Conservation (phyloP, 2,797 vertebrate species). For the Cyprinella venusta region DNA sequence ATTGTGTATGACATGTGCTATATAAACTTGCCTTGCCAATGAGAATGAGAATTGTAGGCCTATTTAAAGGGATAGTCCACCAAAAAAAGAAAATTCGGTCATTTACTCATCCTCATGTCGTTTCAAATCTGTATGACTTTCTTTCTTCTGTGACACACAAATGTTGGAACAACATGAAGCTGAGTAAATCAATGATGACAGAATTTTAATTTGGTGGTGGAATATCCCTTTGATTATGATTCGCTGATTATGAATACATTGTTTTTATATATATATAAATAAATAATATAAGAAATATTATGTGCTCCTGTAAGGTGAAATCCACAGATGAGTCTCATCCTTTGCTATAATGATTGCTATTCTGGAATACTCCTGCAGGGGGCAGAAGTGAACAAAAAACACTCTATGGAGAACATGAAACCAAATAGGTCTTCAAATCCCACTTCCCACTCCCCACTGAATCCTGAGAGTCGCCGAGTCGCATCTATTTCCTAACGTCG, state of each 20-base stretch:
- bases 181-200: not conserved
- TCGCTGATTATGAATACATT: not conserved
- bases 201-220: not conserved
- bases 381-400: constrained; percentile 15
- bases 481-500: too few relatives aligned
- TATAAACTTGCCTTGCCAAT: too few relatives aligned
- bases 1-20: too few relatives aligned
- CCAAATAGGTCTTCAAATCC: not conserved
- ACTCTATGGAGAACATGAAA: not conserved
- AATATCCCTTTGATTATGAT: not conserved
- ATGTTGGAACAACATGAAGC: not conserved
- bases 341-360: not conserved
- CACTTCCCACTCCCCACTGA: too few relatives aligned
- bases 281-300: not conserved
- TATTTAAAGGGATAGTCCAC: not conserved
- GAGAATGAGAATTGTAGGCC: not conserved
- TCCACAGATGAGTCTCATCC: not conserved
- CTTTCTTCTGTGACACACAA: not conserved
- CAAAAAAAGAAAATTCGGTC: not conserved
- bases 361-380: not conserved
- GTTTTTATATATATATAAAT: not conserved
- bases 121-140: not conserved
- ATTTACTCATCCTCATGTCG: not conserved
- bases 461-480: too few relatives aligned
- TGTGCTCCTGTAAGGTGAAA: not conserved